phyloP scores from a whole-genome alignment of 2,888 invertebrate species.

The Caenorhabditis imperialis region DNA sequence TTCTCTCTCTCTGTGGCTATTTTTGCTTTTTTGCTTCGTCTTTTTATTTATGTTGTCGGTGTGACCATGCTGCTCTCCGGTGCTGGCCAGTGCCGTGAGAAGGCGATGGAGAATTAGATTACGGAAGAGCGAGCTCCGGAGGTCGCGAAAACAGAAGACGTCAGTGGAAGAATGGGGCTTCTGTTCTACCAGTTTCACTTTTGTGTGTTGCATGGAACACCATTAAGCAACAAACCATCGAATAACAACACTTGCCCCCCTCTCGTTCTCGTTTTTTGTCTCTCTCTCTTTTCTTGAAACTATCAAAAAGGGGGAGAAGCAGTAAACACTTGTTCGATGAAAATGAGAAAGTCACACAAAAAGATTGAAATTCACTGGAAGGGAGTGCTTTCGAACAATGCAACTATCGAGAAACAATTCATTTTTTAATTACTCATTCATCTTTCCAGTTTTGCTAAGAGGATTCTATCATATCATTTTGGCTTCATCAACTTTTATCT shows the following conservation, averaged over 20 bases:
- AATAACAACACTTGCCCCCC: slow-evolving; percentile 21
- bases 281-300: slow-evolving; percentile 25
- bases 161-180: not conserved
- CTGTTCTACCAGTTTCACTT: slow-evolving; percentile 14
- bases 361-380: not conserved
- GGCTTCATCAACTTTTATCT: slow-evolving; percentile 3
- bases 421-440: too few species aligned
- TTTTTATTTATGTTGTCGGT: slow-evolving; percentile 22
- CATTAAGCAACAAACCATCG: slow-evolving; percentile 23
- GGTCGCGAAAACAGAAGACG: slow-evolving; percentile 1
- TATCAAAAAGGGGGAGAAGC: slow-evolving; percentile 18
- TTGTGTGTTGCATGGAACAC: slow-evolving; percentile 11
- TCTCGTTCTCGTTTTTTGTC: too few species aligned
- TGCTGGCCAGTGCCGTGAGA: slow-evolving; percentile 36
- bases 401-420: not conserved
- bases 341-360: slow-evolving; percentile 13
- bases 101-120: slow-evolving; percentile 21
- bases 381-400: slow-evolving; percentile 11
- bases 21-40: slow-evolving; percentile 13
- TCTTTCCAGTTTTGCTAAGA: too few species aligned
- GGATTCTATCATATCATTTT: slow-evolving; percentile 7
- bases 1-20: slow-evolving; percentile 9
- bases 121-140: slow-evolving; percentile 4
- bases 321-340: slow-evolving; percentile 8
- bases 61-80: slow-evolving; percentile 16